Percentiles rank a stretch among this genome's conserved stretches.
These are phyloP conservation scores for Ornithoptera priamus DNA, from an alignment of 2,888 invertebrate species.

Conservation along the genomic window DNA sequence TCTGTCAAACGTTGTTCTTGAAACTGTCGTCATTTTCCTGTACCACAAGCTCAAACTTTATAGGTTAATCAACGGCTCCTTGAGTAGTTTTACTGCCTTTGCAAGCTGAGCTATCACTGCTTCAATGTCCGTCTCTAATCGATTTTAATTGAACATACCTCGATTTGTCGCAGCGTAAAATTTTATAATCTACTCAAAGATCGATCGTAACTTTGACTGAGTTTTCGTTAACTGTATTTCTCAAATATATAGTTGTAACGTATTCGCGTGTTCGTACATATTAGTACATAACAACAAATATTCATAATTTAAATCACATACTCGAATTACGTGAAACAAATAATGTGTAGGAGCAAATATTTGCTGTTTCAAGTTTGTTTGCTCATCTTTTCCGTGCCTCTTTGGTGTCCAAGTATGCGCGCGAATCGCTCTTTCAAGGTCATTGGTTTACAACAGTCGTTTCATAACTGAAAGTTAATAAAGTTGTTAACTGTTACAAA, in stretches of 20 bases:
- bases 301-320: slow-evolving; percentile 12
- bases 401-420: slow-evolving; percentile 1
- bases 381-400: slow-evolving; percentile 7
- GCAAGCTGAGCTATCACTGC: neutral
- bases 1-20: no score
- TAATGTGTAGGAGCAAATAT: slow-evolving; percentile 17
- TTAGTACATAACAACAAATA: slow-evolving; percentile 5
- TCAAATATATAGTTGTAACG: no score
- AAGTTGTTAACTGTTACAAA: neutral
- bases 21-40: no score
- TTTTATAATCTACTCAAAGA: neutral
- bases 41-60: no score
- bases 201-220: neutral
- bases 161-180: neutral
- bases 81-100: neutral
- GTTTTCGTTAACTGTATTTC: neutral
- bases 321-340: slow-evolving; percentile 21
- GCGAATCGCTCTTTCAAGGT: slow-evolving; percentile 15
- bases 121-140: neutral
- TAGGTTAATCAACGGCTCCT: no score
- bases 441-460: neutral
- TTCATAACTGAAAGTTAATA: neutral
- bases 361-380: slow-evolving; percentile 17
- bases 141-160: neutral
- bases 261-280: neutral